These are phyloP conservation scores for Ancistrus triradiatus DNA, from an alignment of 2,113 vertebrate genomes.

Conservation along the genomic window DNA sequence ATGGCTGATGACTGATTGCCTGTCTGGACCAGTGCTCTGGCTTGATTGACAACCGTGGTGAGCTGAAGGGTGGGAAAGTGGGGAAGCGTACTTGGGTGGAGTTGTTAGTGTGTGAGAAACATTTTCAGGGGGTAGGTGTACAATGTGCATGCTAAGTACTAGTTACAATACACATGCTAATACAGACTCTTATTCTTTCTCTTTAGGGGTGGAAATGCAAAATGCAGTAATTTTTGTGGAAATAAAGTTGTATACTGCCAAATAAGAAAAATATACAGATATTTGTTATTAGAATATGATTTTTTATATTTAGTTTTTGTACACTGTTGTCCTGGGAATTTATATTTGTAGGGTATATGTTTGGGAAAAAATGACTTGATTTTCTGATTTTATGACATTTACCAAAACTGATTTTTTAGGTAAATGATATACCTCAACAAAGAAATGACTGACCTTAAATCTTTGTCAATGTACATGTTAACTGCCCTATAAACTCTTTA, in stretches of 20 bases:
- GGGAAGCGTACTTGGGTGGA: conserved; percentile 54
- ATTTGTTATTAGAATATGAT: neutral
- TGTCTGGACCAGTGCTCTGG: conserved; percentile 63
- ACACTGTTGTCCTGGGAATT: too few species aligned
- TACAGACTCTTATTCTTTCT: neutral
- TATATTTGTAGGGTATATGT: too few species aligned
- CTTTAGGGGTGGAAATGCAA: conserved; percentile 1
- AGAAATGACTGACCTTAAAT: too few species aligned
- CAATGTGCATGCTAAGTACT: conserved; percentile 47
- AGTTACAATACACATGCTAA: conserved; percentile 27
- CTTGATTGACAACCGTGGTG: conserved; percentile 65
- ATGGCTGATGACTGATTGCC: conserved; percentile 66
- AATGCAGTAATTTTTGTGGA: neutral
- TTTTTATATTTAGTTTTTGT: neutral
- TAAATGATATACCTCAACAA: too few species aligned
- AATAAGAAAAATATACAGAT: neutral
- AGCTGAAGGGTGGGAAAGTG: conserved; percentile 45
- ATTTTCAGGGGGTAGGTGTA: conserved; percentile 40
- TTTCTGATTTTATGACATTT: too few species aligned
- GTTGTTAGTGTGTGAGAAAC: conserved; percentile 63
- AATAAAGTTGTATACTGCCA: neutral
- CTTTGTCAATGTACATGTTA: too few species aligned
- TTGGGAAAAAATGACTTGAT: too few species aligned
- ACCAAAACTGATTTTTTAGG: too few species aligned
- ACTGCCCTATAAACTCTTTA: too few species aligned